Base-by-base conservation (phyloP, 2,797 vertebrate genomes). In the Xiphophorus birchmanni region DNA sequence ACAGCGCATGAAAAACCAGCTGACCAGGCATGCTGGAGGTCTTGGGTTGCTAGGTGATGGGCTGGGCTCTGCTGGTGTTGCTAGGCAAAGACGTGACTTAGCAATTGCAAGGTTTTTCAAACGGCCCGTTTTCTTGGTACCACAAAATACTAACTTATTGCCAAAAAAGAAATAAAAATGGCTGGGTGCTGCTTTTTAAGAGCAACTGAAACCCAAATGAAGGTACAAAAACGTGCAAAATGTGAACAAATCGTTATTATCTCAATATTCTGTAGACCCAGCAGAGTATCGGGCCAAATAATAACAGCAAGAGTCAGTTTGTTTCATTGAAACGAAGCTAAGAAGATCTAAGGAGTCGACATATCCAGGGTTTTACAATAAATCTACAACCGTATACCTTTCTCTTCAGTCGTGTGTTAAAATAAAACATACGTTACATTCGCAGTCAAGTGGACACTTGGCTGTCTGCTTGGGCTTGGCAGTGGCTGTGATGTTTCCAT, bases 401-500 rank as follows among this genome's bases (percentile, higher is more conserved):
- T 65, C 6, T 69, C 4, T 10, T 8, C 23, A 67, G 18, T 2
- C 29, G 15, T 60, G 18, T 18, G 32, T 18, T 21, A 3, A 65
- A 65, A 65, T 7, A 21, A 63, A 15, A 90, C 95, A 93, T 83
- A 96, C 96, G 80, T 92, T 93, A 88, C 98, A 99, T 82, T 91
- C 23, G 35, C 98, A 99, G 54, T 84, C 74, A 0, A 0, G 48
- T 1, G 97, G 98, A 80, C 98, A 99, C 81, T 90, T 91, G 86
- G 67, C 76, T 74, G 58, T 92, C 82, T 76, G 50, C 23, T 80
- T 81, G 73, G 87, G 81, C 35, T 85, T 92, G 75, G 0, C 73
- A 6, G 0, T 88, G 79, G 2, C 6, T 0, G 0, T 78, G 9
- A 60, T 12, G 50, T 73, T n/a, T 75, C 35, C 81, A 9, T 58